phyloP scores from a whole-genome alignment of 2,113 vertebrate genomes.

The Caranx melampygus region DNA sequence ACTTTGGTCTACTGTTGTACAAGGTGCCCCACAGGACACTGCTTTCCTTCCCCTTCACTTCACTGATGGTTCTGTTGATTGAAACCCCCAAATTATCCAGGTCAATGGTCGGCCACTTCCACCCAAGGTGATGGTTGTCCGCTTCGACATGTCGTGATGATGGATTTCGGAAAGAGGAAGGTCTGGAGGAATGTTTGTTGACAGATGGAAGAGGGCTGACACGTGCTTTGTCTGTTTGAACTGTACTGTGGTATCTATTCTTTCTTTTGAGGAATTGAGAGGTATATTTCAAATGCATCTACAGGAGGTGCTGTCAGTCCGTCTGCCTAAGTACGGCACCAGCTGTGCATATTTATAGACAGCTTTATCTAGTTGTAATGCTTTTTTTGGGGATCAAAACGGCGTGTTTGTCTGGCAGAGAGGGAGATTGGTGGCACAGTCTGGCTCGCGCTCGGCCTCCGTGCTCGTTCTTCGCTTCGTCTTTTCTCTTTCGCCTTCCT shows the following conservation, averaged over 20 bases:
- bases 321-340: constrained; percentile 40
- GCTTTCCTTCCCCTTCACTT: not conserved
- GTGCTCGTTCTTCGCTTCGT: not conserved
- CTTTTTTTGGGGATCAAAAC: constrained; percentile 70
- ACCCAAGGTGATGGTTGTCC: not conserved
- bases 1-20: not conserved
- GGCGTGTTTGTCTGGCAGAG: constrained; percentile 43
- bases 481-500: constrained; percentile 11
- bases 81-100: constrained; percentile 1
- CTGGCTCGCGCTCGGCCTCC: constrained; percentile 21
- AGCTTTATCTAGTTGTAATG: constrained; percentile 58
- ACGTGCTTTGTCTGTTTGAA: constrained; percentile 34
- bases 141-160: constrained; percentile 29
- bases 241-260: constrained; percentile 29
- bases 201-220: constrained; percentile 16
- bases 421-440: constrained; percentile 41
- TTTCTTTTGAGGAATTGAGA: constrained; percentile 50
- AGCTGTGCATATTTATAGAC: constrained; percentile 75
- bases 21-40: not conserved
- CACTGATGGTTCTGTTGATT: not conserved
- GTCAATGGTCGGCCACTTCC: not conserved
- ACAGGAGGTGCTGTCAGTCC: constrained; percentile 47
- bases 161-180: not conserved
- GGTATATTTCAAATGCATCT: constrained; percentile 53
- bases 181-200: constrained; percentile 33